A percentile compares a stretch with the other conserved stretches of the same genome.
Evolutionary conservation across 2,797 vertebrate genomes (phyloP).

Genomic region (Chelonia mydas): DNA sequence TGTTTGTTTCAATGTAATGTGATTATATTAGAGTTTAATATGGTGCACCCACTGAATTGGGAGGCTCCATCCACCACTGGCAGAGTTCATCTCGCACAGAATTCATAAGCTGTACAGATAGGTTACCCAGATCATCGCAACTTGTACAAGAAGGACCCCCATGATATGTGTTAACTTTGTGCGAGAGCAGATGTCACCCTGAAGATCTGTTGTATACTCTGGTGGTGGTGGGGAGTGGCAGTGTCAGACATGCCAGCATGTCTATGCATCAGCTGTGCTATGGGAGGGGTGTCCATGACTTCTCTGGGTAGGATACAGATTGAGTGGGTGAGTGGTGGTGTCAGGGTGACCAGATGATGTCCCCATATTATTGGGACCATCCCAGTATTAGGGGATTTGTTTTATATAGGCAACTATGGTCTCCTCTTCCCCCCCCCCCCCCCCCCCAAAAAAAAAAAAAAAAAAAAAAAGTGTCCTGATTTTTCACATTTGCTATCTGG

Average conservation of each 20-base stretch:
- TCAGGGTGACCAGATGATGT: too few relatives aligned
- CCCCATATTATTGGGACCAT: too few relatives aligned
- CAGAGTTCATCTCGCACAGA: neutral
- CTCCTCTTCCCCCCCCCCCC: too few relatives aligned
- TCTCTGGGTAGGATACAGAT: too few relatives aligned
- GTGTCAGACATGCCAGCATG: rapidly evolving
- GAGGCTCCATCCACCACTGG: neutral
- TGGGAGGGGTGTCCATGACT: neutral
- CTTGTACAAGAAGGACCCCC: neutral
- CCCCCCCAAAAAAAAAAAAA: too few relatives aligned
- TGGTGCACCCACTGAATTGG: neutral
- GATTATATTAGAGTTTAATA: neutral
- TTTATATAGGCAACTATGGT: too few relatives aligned
- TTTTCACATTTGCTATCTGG: too few relatives aligned
- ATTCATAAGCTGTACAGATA: neutral
- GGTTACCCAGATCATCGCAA: neutral
- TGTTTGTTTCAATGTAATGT: neutral
- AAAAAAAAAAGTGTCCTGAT: too few relatives aligned
- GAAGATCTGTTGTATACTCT: neutral
- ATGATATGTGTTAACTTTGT: neutral
- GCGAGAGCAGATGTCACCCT: neutral
- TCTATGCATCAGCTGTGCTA: rapidly evolving
- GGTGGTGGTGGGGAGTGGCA: neutral
- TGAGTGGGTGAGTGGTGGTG: too few relatives aligned
- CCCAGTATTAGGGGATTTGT: too few relatives aligned